A percentile compares a stretch with the other conserved stretches of the same genome.
phyloP scores from a whole-genome alignment of 2,113 vertebrate species.

The Galeopterus variegatus region DNA sequence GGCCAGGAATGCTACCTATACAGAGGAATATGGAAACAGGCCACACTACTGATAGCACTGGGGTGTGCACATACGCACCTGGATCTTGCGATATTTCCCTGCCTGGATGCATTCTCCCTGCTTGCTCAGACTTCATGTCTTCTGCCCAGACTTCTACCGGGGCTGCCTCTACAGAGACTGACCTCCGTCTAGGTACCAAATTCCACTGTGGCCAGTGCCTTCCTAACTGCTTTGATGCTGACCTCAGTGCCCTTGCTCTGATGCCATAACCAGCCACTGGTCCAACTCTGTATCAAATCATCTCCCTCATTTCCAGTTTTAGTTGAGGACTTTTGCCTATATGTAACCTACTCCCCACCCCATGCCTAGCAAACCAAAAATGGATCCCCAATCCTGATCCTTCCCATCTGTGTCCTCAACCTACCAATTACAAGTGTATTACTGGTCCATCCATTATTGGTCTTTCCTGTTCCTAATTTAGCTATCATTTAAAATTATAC shows the following conservation, averaged over 20 bases:
- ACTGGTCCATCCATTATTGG: neutral
- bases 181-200: neutral
- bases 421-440: neutral
- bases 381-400: neutral
- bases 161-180: neutral
- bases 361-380: neutral
- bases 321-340: neutral
- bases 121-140: neutral
- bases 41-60: neutral
- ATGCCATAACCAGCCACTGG: neutral
- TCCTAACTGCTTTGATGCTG: neutral
- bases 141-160: neutral
- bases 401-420: neutral
- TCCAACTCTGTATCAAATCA: too few relatives aligned
- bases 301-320: neutral
- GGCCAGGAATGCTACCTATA: neutral
- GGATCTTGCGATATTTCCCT: neutral
- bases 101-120: neutral
- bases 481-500: slow-evolving; percentile 11
- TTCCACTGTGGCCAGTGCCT: neutral
- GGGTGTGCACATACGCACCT: too few relatives aligned
- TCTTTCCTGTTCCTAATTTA: neutral
- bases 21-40: too few relatives aligned
- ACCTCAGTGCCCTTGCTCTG: neutral
- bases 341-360: neutral